Base-by-base conservation (phyloP, 2,888 invertebrate genomes). In the Trachelus stipa region DNA sequence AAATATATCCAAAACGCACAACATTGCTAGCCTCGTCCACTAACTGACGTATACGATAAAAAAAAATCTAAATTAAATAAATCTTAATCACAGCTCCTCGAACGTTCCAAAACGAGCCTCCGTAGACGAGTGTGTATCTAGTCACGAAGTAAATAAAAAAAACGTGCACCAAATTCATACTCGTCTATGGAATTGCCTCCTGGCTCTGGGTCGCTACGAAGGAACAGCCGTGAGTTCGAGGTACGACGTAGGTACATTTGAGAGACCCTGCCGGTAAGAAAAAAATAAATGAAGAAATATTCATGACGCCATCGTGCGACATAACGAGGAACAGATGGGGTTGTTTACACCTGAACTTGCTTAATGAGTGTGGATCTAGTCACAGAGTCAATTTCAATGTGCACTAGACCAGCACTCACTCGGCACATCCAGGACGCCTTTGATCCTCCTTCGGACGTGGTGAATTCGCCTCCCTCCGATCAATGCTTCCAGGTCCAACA, bases 321-420 rank as follows among this genome's bases (percentile, higher is more conserved):
- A 9, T 56, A 56, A 56, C 56, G 56, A 71, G 71, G 0, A 71
- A 11, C 71, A 71, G 81, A 76, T 82, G 87, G 83, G 86, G 12
- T 75, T 82, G 87, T 81, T 85, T 74, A 78, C 85, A 86, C 84
- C 90, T 91, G 91, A 87, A 88, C 89, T 92, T 92, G 93, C 92
- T 96, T 95, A 95, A 96, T 96, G 96, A 96, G 96, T 96, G 96
- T 96, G 95, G 96, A 96, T 96, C 96, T 96, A 96, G 96, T 96
- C 96, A 96, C 96, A 95, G 56, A 91, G 83, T 90, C 91, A 84
- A 84, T 85, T 56, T 81, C 87, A 93, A 94, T 94, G 95, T 92
- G 93, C 92, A 94, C 95, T 93, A 95, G 95, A 95, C 93, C 94
- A 94, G 93, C 94, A 95, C 95, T 94, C 96, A 95, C 93, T 94